A percentile compares a stretch with the other conserved stretches of the same genome.
Evolutionary conservation across 2,888 invertebrate species (phyloP).

Genomic region (Periphyllus acericola): DNA sequence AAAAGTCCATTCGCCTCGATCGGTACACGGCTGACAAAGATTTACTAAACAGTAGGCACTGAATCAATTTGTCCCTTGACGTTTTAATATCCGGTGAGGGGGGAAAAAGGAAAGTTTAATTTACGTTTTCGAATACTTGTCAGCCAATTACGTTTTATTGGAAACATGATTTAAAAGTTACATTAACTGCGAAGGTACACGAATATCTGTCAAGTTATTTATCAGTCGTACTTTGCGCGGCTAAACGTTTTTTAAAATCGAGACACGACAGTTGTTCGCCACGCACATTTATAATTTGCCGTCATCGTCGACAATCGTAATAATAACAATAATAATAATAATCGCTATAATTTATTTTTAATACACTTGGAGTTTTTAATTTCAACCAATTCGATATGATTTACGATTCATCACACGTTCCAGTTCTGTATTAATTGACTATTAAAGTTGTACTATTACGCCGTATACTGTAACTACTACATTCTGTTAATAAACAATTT

Average conservation of each 20-base stretch:
- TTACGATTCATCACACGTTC: too few relatives aligned
- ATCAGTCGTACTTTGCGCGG: neutral
- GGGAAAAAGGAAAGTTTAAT: conserved; percentile 13
- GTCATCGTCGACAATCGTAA: neutral
- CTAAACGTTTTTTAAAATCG: neutral
- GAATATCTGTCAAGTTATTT: neutral
- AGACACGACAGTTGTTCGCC: neutral
- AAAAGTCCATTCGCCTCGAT: neutral
- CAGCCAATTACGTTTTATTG: conserved; percentile 23
- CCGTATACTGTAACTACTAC: too few relatives aligned
- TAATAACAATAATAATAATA: neutral
- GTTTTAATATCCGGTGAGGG: conserved; percentile 51
- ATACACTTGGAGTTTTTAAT: too few relatives aligned
- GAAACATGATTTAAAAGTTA: conserved; percentile 27
- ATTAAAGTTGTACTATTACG: too few relatives aligned
- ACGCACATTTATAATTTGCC: neutral
- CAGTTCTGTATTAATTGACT: too few relatives aligned
- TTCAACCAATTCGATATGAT: too few relatives aligned
- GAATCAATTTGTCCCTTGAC: conserved; percentile 43
- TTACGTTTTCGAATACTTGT: conserved; percentile 27
- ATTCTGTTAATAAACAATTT: too few relatives aligned
- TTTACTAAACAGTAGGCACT: neutral
- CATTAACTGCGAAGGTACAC: neutral
- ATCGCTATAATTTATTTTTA: too few relatives aligned
- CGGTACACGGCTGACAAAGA: neutral